A percentile compares a stretch with the other conserved stretches of the same genome.
phyloP scores from a whole-genome alignment of 2,888 invertebrate genomes.

The Eristalis arbustorum region DNA sequence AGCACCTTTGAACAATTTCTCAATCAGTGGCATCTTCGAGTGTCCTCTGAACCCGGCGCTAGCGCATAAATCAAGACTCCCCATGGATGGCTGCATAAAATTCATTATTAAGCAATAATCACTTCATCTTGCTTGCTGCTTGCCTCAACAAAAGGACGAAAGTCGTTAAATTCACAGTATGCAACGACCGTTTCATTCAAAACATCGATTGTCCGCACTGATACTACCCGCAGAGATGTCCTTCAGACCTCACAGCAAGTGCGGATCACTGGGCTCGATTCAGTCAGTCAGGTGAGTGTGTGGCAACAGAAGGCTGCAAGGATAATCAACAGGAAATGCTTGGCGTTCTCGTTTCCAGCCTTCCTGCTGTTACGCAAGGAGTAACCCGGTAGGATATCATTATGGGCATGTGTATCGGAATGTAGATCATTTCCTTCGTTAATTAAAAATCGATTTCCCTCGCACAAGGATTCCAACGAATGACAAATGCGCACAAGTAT shows the following conservation, averaged over 20 bases:
- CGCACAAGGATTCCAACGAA: neutral
- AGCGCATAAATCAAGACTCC: neutral
- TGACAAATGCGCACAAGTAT: neutral
- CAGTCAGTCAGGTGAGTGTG: neutral
- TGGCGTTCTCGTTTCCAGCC: neutral
- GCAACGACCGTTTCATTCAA: neutral
- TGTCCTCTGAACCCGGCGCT: neutral
- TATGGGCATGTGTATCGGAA: neutral
- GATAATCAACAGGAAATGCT: constrained; percentile 17
- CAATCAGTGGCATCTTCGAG: no score
- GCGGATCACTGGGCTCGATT: constrained; percentile 12
- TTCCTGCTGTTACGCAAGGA: neutral
- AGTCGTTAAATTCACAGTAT: constrained; percentile 5
- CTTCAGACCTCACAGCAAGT: constrained; percentile 37
- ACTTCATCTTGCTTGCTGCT: constrained; percentile 11
- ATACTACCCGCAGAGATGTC: constrained; percentile 15
- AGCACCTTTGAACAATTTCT: no score
- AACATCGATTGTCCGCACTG: constrained; percentile 4
- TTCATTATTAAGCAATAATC: constrained; percentile 27
- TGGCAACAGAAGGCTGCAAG: neutral
- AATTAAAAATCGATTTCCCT: constrained; percentile 38
- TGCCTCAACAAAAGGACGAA: constrained; percentile 22
- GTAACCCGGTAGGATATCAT: constrained; percentile 13
- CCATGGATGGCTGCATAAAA: constrained; percentile 31
- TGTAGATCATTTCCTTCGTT: constrained; percentile 19